Conservation (phyloP, 2,113 vertebrate genomes). For the Peromyscus leucopus region DNA sequence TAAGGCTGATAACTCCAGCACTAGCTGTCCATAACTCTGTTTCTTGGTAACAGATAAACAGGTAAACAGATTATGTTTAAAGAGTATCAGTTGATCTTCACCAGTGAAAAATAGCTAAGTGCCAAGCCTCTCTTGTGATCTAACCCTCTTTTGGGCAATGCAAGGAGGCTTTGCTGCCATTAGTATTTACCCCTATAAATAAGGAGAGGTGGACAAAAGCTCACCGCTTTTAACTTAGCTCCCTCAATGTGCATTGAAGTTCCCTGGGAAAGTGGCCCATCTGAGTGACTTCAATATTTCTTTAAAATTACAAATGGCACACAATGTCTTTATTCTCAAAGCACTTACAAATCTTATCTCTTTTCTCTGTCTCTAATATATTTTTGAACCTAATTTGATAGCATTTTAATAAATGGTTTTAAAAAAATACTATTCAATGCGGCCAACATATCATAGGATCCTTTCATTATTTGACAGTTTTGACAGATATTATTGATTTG, state of each 20-base stretch:
- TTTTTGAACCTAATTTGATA: conserved; percentile 67
- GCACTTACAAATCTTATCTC: not conserved
- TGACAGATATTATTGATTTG: conserved; percentile 91
- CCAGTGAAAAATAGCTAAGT: not conserved
- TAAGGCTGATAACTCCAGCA: not conserved
- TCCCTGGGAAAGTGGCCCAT: not conserved
- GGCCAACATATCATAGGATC: conserved; percentile 84
- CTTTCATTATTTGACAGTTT: conserved; percentile 88
- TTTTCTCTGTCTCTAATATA: conserved; percentile 55
- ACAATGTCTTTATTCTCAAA: not conserved
- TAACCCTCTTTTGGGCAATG: not conserved
- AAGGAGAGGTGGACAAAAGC: not conserved
- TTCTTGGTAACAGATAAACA: not conserved
- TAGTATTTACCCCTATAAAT: not conserved
- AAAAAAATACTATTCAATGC: conserved; percentile 84
- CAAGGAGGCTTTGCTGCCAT: not conserved
- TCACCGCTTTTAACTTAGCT: not conserved
- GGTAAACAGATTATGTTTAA: not conserved
- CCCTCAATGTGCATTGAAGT: not conserved
- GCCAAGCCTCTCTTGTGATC: not conserved
- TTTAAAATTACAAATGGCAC: not conserved
- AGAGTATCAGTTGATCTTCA: not conserved
- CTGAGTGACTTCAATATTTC: not conserved
- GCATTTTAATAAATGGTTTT: conserved; percentile 75
- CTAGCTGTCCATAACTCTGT: not conserved